phyloP scores from a whole-genome alignment of 1,140 invertebrate species.

The Gerris buenoi region DNA sequence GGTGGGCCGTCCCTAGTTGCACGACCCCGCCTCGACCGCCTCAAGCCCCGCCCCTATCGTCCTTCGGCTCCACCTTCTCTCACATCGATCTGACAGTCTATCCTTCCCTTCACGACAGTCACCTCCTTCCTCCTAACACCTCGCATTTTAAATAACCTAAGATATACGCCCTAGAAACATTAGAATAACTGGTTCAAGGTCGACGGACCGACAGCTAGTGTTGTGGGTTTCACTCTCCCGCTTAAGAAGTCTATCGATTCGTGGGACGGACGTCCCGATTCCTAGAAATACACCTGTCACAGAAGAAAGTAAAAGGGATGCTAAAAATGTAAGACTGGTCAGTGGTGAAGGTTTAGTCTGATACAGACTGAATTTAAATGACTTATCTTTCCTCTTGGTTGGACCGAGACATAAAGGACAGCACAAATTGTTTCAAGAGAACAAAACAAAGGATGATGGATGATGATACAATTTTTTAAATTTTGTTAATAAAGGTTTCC shows the following conservation, averaged over 20 bases:
- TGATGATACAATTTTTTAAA: too few species aligned
- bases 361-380: not conserved
- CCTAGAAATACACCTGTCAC: not conserved
- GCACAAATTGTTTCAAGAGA: too few species aligned
- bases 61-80: too few species aligned
- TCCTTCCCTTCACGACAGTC: not conserved
- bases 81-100: not conserved
- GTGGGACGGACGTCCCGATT: not conserved
- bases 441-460: too few species aligned
- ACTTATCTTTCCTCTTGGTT: too few species aligned
- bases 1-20: not conserved
- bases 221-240: not conserved
- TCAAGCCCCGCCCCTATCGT: not conserved
- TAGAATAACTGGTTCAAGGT: not conserved
- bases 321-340: not conserved
- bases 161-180: not conserved
- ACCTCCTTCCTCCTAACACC: not conserved
- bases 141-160: not conserved
- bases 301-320: not conserved
- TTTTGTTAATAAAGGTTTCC: too few species aligned
- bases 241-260: not conserved
- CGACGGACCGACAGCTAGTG: not conserved
- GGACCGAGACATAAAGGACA: too few species aligned
- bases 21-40: not conserved
- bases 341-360: not conserved